Conservation (phyloP, 2,888 invertebrate genomes). For the Drosophila glabriapex region DNA sequence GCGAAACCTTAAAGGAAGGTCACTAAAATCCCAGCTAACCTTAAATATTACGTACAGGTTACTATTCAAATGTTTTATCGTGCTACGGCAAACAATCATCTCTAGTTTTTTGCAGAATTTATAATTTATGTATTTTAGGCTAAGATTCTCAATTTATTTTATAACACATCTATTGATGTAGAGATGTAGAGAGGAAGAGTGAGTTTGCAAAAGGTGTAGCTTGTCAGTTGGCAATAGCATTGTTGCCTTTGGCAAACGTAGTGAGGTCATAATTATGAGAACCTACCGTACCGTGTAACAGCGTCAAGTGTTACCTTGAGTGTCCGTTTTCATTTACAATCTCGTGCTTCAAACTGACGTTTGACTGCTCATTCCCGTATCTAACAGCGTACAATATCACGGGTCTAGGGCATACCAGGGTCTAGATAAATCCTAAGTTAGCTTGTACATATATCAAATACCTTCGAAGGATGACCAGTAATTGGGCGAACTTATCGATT, state of each 20-base stretch:
- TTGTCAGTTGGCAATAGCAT: background rate
- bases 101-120: background rate
- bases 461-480: background rate
- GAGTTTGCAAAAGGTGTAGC: background rate
- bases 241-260: background rate
- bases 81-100: background rate
- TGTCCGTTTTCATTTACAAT: slow-evolving; percentile 69
- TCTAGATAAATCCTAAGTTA: slow-evolving; percentile 12
- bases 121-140: too few relatives aligned
- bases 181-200: background rate
- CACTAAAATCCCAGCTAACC: background rate
- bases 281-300: slow-evolving; percentile 13
- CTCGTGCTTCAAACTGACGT: slow-evolving; percentile 42
- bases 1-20: background rate
- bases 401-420: slow-evolving; percentile 1
- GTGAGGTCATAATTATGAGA: background rate
- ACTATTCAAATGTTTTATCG: background rate
- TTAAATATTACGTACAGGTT: background rate
- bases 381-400: background rate
- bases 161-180: background rate
- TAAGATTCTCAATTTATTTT: background rate
- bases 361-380: background rate
- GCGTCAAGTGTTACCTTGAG: slow-evolving; percentile 63
- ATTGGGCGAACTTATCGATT: slow-evolving; percentile 8
- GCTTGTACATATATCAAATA: background rate